Evolutionary conservation across 1,140 invertebrate species (phyloP), one percentile per base, ranked within the genome.

Genomic region (Drosophila pruinosa): DNA sequence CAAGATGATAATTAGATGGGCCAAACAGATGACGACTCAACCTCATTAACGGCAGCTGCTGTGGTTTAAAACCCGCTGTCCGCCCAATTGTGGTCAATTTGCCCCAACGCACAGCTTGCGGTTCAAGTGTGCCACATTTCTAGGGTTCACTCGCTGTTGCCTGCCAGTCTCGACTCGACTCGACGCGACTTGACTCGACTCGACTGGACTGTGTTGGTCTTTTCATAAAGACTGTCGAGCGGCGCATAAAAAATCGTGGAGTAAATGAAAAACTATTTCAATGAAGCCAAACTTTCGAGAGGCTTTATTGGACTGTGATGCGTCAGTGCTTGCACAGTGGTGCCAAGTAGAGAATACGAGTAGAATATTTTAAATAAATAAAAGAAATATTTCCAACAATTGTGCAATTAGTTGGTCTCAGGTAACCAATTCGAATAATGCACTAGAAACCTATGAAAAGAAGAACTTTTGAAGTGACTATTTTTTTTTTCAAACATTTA

Each of bases 211-310:
- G 10, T 12, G 21, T 53, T 34, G 38, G 38, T 17, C 81, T 74
- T 81, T 85, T 86, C 52, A 65, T 63, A 31, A 38, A 39, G 67
- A 22, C 50, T 22, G 59, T 70, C 48, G 24, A 36, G 45, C 17
- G 19, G 48, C 38, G 48, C 59, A 71, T 22, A 53, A 43, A 67
- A 76, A 34, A 61, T 45, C 28, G 70, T 39, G 38, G 58, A 88
- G 77, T 78, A 77, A 88, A 86, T 88, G 74, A 81, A 83, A 86
- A 86, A 86, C 82, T 88, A 88, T 88, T 86, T 88, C 81, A 88
- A 86, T 86, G 82, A 75, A 86, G 64, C 64, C 72, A 77, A n/a
- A 88, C 61, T 88, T 80, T 78, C 38, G 73, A 86, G 77, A 62
- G 52, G 59, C 74, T 78, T 67, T 54, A 59, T 63, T 48, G 57